A percentile compares a stretch with the other conserved stretches of the same genome.
phyloP scores from a whole-genome alignment of 2,888 invertebrate species.

The Encarsia formosa region DNA sequence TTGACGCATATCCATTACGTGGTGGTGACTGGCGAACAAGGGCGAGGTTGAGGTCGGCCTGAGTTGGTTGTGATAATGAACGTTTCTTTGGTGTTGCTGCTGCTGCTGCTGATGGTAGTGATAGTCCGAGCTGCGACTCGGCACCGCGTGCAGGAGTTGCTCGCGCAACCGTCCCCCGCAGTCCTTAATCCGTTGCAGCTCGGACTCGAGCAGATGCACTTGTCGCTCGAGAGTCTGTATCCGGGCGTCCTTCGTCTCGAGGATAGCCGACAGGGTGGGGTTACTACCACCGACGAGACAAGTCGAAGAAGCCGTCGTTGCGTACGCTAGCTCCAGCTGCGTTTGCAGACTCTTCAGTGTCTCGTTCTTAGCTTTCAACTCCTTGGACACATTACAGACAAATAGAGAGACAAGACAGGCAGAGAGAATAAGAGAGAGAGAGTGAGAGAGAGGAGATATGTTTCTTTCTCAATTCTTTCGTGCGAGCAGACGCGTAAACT shows the following conservation, averaged over 20 bases:
- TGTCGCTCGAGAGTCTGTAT: constrained; percentile 84
- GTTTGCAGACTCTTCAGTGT: constrained; percentile 76
- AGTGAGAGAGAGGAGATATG: constrained; percentile 4
- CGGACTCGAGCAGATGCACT: constrained; percentile 74
- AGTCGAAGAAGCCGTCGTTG: constrained; percentile 53
- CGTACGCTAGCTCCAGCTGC: constrained; percentile 71
- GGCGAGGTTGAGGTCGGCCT: constrained; percentile 24
- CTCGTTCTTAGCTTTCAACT: constrained; percentile 59
- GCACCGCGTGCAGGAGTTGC: constrained; percentile 44
- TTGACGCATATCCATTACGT: constrained; percentile 41
- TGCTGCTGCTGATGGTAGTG: too few relatives aligned
- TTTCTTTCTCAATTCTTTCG: too few relatives aligned
- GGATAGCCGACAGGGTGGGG: constrained; percentile 73
- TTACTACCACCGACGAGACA: constrained; percentile 49
- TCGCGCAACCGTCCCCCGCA: constrained; percentile 47
- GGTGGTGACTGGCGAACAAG: constrained; percentile 36
- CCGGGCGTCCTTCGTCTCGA: constrained; percentile 82
- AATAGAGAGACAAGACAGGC: background rate
- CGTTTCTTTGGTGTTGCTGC: constrained; percentile 47
- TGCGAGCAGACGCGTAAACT: too few relatives aligned
- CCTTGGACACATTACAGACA: constrained; percentile 20
- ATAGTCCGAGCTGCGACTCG: constrained; percentile 31
- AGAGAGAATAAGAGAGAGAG: constrained; percentile 14
- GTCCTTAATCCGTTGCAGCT: constrained; percentile 61
- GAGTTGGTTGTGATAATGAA: constrained; percentile 30